These are phyloP conservation scores for Sylvicola fuscatus DNA, from an alignment of 2,888 invertebrate genomes.

Conservation along the genomic window DNA sequence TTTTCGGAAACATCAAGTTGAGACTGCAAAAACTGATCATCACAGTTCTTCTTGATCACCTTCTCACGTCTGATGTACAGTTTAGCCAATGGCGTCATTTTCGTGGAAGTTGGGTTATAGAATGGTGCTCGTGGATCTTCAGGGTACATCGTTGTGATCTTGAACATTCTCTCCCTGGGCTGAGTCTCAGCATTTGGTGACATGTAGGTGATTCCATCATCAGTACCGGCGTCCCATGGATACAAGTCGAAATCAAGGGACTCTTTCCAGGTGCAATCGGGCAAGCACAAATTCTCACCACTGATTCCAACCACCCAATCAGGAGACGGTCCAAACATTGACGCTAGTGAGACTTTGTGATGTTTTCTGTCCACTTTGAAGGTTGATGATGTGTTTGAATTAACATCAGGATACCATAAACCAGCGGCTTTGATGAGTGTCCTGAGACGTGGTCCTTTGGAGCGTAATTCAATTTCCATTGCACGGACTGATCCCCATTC, in stretches of 20 bases:
- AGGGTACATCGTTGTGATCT: slow-evolving; percentile 78
- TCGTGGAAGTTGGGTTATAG: slow-evolving; percentile 45
- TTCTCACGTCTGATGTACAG: slow-evolving; percentile 57
- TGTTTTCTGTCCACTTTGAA: slow-evolving; percentile 71
- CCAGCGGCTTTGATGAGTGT: slow-evolving; percentile 81
- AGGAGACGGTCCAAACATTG: slow-evolving; percentile 87
- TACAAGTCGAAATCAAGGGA: slow-evolving; percentile 62
- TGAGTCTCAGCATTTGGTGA: slow-evolving; percentile 57
- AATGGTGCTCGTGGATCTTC: slow-evolving; percentile 86
- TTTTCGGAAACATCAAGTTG: slow-evolving; percentile 44
- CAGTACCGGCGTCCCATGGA: slow-evolving; percentile 94
- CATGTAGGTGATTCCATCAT: slow-evolving; percentile 81
- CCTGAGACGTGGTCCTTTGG: slow-evolving; percentile 51
- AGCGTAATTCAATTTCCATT: slow-evolving; percentile 74
- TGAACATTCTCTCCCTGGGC: slow-evolving; percentile 67
- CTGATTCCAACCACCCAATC: slow-evolving; percentile 96
- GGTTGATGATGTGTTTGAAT: slow-evolving; percentile 56
- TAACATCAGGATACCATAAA: slow-evolving; percentile 75
- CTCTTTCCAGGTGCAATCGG: slow-evolving; percentile 84
- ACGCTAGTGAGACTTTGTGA: slow-evolving; percentile 68
- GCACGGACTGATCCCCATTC: slow-evolving; percentile 60
- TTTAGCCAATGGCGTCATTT: slow-evolving; percentile 68
- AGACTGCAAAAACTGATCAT: slow-evolving; percentile 36
- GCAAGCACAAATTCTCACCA: slow-evolving; percentile 67
- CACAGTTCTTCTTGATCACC: slow-evolving; percentile 53